Conservation (phyloP, 2,888 invertebrate species). For the Brachyopa scutellaris region DNA sequence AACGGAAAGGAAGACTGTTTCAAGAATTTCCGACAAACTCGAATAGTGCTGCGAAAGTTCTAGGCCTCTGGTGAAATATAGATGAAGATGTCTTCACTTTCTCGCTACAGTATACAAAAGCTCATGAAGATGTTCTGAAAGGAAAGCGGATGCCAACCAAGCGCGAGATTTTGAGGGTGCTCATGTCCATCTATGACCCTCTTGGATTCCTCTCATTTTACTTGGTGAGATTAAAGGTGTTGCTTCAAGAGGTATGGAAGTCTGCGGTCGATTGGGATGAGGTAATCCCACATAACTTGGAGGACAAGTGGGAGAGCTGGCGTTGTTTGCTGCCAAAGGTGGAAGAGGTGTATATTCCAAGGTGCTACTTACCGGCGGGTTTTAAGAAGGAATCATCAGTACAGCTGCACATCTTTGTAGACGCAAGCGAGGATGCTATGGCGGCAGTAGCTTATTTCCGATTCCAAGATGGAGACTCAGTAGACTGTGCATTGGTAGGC, state of each 20-base stretch:
- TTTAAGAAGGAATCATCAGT: not conserved
- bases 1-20: no score
- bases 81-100: slow-evolving; percentile 10
- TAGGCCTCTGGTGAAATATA: no score
- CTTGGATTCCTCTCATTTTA: slow-evolving; percentile 35
- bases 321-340: slow-evolving; percentile 23
- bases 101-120: not conserved
- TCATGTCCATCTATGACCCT: slow-evolving; percentile 18
- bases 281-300: slow-evolving; percentile 25
- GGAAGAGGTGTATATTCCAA: slow-evolving; percentile 42
- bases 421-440: slow-evolving; percentile 67
- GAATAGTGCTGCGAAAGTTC: no score
- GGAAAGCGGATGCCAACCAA: slow-evolving; percentile 5
- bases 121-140: not conserved
- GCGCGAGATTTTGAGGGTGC: slow-evolving; percentile 2
- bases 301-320: slow-evolving; percentile 44
- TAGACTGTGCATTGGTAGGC: slow-evolving; percentile 55
- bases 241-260: slow-evolving; percentile 64
- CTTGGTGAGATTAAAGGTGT: slow-evolving; percentile 49
- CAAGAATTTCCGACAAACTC: no score
- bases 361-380: slow-evolving; percentile 36
- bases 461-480: slow-evolving; percentile 9
- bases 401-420: slow-evolving; percentile 12
- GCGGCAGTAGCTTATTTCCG: slow-evolving; percentile 73
- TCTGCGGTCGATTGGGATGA: slow-evolving; percentile 59